Base-by-base conservation (phyloP, 2,888 invertebrate genomes). In the Acrobasis consociella region DNA sequence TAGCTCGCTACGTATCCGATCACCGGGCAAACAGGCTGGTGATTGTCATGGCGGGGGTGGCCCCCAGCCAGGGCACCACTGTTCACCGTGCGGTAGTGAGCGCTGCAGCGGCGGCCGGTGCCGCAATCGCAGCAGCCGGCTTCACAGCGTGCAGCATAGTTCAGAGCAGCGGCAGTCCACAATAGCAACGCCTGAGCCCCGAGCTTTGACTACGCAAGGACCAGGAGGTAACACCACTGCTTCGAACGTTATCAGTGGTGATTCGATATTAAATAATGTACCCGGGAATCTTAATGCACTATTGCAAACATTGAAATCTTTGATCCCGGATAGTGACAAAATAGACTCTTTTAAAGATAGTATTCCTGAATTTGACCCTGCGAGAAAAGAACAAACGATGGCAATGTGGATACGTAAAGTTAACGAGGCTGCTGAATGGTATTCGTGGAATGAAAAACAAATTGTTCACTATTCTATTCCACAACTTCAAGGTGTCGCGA, bases 401-500 rank as follows among this genome's bases (percentile, higher is more conserved):
- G 31, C 53, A 8, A 39, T 51, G 15, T 63, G 63, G 63, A n/a
- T 63, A 10, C 39, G 38, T 11, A 63, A 63, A 16, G 63, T 64
- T 11, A 66, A 66, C 15, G 66, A 66, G 51, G 38, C 37, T 9
- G 66, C 66, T 10, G 42, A 9, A 0, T 58, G 62, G 37, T 68
- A 66, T 49, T 42, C 53, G 0, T 66, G 66, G 65, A 17, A 58
- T 1, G 63, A 66, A 15, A 65, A 46, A 51, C 63, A 67, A 37
- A 56, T 55, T 17, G 39, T 67, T 15, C 62, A 65, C 37, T 64
- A 46, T 56, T 60, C 65, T 9, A 22, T 67, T 11, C 65, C 67
- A 10, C 65, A 67, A 58, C 53, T 67, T 55, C 31, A 38, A 5
- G 67, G 67, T 5, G 17, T 64, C 5, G 67, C 67, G 0, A 60